A percentile compares a stretch with the other conserved stretches of the same genome.
Evolutionary conservation across 2,888 invertebrate genomes (phyloP).

Genomic region (Parnassius orleans): DNA sequence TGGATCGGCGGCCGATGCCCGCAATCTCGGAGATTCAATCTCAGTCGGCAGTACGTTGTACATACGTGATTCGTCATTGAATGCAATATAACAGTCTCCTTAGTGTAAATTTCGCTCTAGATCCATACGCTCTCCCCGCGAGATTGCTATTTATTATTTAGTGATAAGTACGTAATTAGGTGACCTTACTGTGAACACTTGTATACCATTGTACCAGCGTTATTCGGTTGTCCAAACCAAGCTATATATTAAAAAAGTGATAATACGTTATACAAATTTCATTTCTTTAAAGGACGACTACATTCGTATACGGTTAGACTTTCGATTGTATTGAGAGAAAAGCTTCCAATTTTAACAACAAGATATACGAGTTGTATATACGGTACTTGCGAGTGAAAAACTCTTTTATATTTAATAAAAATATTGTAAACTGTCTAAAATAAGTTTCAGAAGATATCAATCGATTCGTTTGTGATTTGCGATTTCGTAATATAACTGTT

Average conservation of each 20-base stretch:
- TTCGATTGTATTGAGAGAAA: constrained; percentile 61
- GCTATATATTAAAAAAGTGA: constrained; percentile 60
- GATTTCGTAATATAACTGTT: constrained; percentile 28
- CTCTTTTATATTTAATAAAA: constrained; percentile 78
- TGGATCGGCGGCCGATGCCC: constrained; percentile 57
- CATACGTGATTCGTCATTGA: constrained; percentile 58
- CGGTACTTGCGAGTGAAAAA: constrained; percentile 69
- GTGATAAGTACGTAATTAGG: constrained; percentile 73
- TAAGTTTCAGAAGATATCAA: constrained; percentile 69
- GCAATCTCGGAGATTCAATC: constrained; percentile 79
- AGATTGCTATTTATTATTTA: constrained; percentile 79
- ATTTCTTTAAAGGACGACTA: constrained; percentile 76
- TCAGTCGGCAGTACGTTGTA: constrained; percentile 61
- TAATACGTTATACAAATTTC: constrained; percentile 67
- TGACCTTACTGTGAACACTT: constrained; percentile 74
- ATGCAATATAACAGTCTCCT: constrained; percentile 74
- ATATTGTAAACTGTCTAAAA: constrained; percentile 74
- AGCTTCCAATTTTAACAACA: constrained; percentile 76
- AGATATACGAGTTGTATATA: constrained; percentile 78
- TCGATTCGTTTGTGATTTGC: constrained; percentile 21
- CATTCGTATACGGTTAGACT: constrained; percentile 88
- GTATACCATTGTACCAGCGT: constrained; percentile 77
- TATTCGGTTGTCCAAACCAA: constrained; percentile 61
- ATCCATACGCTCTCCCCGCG: constrained; percentile 58
- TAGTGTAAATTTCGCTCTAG: constrained; percentile 77